Evolutionary conservation across 2,888 invertebrate species (phyloP).

Genomic region (Balanococcus diminutus): DNA sequence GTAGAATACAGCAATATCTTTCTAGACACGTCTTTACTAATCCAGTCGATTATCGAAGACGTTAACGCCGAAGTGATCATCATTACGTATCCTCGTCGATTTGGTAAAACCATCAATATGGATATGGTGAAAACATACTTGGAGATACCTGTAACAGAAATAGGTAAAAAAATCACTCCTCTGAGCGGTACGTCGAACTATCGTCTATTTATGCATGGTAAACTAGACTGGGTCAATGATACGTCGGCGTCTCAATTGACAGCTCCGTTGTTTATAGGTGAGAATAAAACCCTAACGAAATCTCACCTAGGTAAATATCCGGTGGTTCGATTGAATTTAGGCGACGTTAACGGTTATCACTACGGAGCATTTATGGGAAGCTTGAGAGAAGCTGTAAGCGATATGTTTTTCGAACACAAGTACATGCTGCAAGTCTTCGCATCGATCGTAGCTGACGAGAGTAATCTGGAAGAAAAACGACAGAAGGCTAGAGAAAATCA

Average conservation of each 20-base stretch:
- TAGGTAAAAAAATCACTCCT: background rate
- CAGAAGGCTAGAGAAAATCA: background rate
- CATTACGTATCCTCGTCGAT: background rate
- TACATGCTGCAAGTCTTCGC: background rate
- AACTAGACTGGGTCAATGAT: background rate
- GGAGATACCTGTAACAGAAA: background rate
- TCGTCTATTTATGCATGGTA: background rate
- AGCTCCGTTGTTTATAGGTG: background rate
- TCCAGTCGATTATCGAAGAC: background rate
- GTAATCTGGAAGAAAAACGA: background rate
- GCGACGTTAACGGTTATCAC: background rate
- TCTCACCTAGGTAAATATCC: background rate
- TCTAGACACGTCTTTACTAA: background rate
- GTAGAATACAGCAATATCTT: background rate
- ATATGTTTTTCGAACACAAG: background rate
- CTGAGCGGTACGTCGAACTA: background rate
- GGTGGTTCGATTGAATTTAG: background rate
- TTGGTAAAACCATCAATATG: background rate
- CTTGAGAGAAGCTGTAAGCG: background rate
- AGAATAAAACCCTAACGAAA: background rate
- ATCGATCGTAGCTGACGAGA: background rate
- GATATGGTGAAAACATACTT: background rate
- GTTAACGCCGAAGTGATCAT: background rate
- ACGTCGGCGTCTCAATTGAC: background rate
- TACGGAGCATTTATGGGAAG: background rate